Conservation (phyloP, 2,113 vertebrate species). For the Gasterosteus aculeatus region DNA sequence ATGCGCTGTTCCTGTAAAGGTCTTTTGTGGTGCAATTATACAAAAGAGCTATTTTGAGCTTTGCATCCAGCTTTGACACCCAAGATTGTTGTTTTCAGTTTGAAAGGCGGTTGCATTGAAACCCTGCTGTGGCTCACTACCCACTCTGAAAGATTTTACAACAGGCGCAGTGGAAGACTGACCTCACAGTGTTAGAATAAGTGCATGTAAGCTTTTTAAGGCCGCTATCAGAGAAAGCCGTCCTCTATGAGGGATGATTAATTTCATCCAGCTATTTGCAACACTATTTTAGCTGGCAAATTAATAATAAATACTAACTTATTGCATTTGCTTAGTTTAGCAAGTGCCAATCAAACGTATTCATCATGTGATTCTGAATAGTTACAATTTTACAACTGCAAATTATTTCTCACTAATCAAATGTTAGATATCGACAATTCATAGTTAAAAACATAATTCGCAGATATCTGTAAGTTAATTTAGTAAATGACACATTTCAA, state of each 20-base stretch:
- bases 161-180: background rate
- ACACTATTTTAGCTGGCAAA: no score
- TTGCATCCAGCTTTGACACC: constrained; percentile 3
- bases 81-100: constrained; percentile 25
- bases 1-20: background rate
- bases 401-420: background rate
- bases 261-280: background rate
- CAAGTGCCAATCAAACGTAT: background rate
- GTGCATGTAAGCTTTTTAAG: background rate
- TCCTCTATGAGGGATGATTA: background rate
- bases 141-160: constrained; percentile 1
- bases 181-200: constrained; percentile 1
- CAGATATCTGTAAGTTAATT: background rate
- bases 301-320: no score
- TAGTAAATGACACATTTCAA: no score
- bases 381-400: background rate
- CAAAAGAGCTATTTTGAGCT: background rate
- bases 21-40: background rate
- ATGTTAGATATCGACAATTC: background rate
- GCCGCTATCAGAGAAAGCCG: background rate
- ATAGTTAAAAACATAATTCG: background rate
- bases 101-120: constrained; percentile 27
- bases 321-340: no score
- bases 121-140: background rate
- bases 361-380: background rate